A percentile compares a stretch with the other conserved stretches of the same genome.
These are phyloP conservation scores for Brachionus koreanus DNA, from an alignment of 1,140 invertebrate species.

Conservation along the genomic window DNA sequence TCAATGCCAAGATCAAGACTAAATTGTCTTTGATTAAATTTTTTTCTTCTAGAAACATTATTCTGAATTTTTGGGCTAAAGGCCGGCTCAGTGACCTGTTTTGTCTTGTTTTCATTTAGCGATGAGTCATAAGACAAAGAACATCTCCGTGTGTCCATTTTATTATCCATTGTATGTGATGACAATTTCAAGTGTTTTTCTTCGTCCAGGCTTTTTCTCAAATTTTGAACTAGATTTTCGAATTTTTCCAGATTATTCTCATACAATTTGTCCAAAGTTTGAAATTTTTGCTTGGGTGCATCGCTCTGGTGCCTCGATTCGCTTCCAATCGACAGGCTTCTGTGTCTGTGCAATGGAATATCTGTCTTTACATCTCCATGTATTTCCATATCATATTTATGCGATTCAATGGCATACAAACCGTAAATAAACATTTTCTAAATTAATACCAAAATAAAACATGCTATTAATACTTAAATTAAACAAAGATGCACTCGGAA, in stretches of 20 bases:
- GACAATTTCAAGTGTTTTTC: background rate
- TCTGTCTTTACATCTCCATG: background rate
- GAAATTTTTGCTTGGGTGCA: background rate
- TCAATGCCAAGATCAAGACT: background rate
- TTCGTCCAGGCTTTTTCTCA: background rate
- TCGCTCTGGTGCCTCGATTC: background rate
- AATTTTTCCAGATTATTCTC: slow-evolving; percentile 26
- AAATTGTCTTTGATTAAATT: background rate
- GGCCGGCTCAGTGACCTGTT: too few relatives aligned
- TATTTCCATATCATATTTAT: slow-evolving; percentile 13
- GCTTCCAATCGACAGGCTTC: background rate
- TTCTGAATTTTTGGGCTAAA: background rate
- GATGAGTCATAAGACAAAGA: background rate
- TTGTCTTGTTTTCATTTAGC: background rate
- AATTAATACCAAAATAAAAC: background rate
- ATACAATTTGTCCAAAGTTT: background rate
- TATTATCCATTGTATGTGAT: background rate
- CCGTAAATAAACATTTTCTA: slow-evolving; percentile 40
- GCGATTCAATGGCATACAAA: slow-evolving; percentile 19
- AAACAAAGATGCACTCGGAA: too few relatives aligned
- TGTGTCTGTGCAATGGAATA: background rate
- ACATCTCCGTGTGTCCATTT: background rate
- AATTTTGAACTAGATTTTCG: background rate
- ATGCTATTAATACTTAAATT: background rate
- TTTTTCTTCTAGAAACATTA: background rate